Percentiles rank a stretch among this genome's conserved stretches.
These are phyloP conservation scores for Castor canadensis DNA, from an alignment of 2,113 vertebrate species.

Conservation along the genomic window DNA sequence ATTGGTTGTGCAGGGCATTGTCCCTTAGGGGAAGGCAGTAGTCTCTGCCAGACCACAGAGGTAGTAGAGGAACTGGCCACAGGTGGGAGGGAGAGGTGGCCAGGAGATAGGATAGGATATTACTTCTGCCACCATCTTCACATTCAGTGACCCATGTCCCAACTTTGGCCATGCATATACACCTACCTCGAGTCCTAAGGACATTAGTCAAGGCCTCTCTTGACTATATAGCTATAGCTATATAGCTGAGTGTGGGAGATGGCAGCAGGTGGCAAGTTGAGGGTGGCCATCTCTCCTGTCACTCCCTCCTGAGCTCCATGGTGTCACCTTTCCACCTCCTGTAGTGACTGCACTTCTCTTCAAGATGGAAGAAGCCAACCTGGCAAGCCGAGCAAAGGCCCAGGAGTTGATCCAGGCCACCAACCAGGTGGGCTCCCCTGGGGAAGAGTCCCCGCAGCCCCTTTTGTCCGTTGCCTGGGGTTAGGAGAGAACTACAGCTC, in stretches of 20 bases:
- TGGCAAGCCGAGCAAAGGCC: conserved; percentile 94
- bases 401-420: conserved; percentile 96
- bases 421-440: conserved; percentile 88
- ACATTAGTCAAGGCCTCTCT: too few species aligned
- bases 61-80: background rate
- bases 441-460: background rate
- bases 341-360: conserved; percentile 91
- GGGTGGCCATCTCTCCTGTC: background rate
- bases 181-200: background rate
- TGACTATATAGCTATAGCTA: too few species aligned
- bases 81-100: background rate
- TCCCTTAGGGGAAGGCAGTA: background rate
- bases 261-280: background rate
- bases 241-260: too few species aligned
- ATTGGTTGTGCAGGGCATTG: background rate
- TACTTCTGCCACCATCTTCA: background rate
- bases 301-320: background rate
- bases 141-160: background rate
- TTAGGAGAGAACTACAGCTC: conserved; percentile 41
- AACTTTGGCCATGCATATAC: accelerated
- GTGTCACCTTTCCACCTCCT: background rate
- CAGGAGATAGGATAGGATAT: background rate
- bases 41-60: background rate
- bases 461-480: background rate
- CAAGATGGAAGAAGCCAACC: conserved; percentile 96